Evolutionary conservation across 1,140 invertebrate genomes (phyloP), one percentile per base, ranked within the genome.

Genomic region (Leptinotarsa undecemlineata): DNA sequence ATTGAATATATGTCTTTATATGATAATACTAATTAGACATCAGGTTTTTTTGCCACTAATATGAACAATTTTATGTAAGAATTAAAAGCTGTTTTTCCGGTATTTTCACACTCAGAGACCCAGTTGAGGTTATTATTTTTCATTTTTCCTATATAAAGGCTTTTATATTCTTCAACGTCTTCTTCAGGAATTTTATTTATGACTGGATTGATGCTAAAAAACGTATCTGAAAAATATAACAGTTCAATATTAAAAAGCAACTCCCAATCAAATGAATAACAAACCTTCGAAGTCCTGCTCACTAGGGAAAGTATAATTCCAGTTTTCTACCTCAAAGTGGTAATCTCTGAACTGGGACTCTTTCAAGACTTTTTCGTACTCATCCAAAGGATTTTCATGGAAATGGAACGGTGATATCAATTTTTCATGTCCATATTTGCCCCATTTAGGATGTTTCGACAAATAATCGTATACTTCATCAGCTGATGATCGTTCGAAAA

Each of bases 401-500:
- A 64, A 19, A 13, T 23, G 23, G 62, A 23, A 64, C 4, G 62
- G 62, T 64, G 62, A 64, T 26, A 64, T 20, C 20, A 64, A 3
- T 23, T 20, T 23, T 64, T 64, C 62, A 23, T 64, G 62, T 19
- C n/a, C 62, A 64, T 64, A 64, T 64, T 21, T n/a, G 4, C 20
- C 13, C 62, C 62, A 64, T 64, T 64, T 64, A 0, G 62, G 62
- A 64, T 64, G 62, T 64, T 64, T 64, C 0, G 62, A 64, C 1
- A 64, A 21, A 64, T 19, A 23, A 26, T 26, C 20, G 62, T 64
- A 64, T 23, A 64, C 13, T 64, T 23, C 62, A 64, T 64, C 62
- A 23, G 14, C 14, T 23, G 62, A 26, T n/a, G 62, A 19, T 23
- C 20, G 17, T 26, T 64, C 20, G 8, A 64, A 14, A 64, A 64